Evolutionary conservation across 2,888 invertebrate genomes (phyloP), one percentile per base, ranked within the genome.

Genomic region (Harpagoxenus sublaevis): DNA sequence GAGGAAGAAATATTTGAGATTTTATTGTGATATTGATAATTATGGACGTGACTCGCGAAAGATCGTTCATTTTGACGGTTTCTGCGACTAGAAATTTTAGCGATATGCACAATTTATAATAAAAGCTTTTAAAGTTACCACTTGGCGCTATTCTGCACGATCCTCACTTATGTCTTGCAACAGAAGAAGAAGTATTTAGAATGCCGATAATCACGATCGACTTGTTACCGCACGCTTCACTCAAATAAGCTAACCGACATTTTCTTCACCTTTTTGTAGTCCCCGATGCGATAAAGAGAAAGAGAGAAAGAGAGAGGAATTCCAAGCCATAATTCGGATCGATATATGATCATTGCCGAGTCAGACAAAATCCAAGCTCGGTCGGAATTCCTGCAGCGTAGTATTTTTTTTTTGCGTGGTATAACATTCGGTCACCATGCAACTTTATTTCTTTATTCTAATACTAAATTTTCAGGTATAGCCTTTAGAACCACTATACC

Each of bases 1-100:
- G n/a, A 74, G 31, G 39, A 66, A 66, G 23, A 53, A 28, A 23
- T 53, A 42, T 57, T 45, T 57, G 28, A 10, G 2, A 18, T 42
- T 10, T 18, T 39, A 28, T 39, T 15, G 8, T 31, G 53, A 60
- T 65, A 60, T 57, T 60, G 45, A 62, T 74, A 75, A 63, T 75
- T 9, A 15, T 3, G 9, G 4, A 35, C 2, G 15, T 2, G 12
- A 45, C 15, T 66, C 15, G 51, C 8, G 31, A n/a, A 15, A 51
- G 28, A 70, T n/a, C 8, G 39, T 57, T 57, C 6, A 18, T 28
- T 42, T 57, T 31, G 6, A 53, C 15, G 6, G 3, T 18, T 73
- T 73, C 18, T 10, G 8, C 18, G 42, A 28, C 39, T 18, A 9
- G 18, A 15, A 60, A 28, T 28, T 57, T 73, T 42, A 9, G 10